Evolutionary conservation across 2,797 vertebrate species (phyloP).

Genomic region (Gymnothorax javanicus): DNA sequence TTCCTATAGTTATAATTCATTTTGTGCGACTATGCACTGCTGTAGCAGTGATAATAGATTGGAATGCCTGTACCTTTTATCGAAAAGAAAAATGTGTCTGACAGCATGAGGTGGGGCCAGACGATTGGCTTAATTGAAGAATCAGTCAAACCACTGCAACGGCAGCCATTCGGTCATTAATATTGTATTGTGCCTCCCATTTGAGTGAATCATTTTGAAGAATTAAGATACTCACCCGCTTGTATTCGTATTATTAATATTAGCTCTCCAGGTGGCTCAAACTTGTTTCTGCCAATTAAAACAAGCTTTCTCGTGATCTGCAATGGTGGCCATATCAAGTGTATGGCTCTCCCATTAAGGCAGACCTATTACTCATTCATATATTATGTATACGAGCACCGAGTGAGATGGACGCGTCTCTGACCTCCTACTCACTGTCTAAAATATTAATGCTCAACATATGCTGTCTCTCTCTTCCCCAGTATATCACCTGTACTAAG

Average conservation of each 20-base stretch:
- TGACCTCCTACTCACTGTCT: constrained; percentile 7
- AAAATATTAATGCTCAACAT: constrained; percentile 22
- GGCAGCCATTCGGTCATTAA: not conserved
- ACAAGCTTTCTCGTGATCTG: not conserved
- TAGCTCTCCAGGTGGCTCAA: not conserved
- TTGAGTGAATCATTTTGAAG: constrained; percentile 18
- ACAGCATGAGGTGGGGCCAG: not conserved
- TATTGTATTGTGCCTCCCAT: constrained; percentile 20
- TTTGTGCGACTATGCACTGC: constrained; percentile 10
- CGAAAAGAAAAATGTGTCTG: constrained; percentile 23
- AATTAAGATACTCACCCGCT: not conserved
- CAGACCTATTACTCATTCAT: constrained; percentile 10
- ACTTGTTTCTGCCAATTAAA: constrained; percentile 8
- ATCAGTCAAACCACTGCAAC: constrained; percentile 18
- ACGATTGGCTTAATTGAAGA: constrained; percentile 22
- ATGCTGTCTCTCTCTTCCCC: not conserved
- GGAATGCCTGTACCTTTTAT: constrained; percentile 20
- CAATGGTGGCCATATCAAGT: constrained; percentile 11
- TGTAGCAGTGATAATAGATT: constrained; percentile 23
- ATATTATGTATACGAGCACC: not conserved
- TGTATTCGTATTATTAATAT: constrained; percentile 13
- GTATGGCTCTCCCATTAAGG: constrained; percentile 14
- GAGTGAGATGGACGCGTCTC: constrained; percentile 10
- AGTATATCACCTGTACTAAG: constrained; percentile 4
- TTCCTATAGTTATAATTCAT: constrained; percentile 24